These are phyloP conservation scores for Luscinia megarhynchos DNA, from an alignment of 2,797 vertebrate species.

Conservation along the genomic window DNA sequence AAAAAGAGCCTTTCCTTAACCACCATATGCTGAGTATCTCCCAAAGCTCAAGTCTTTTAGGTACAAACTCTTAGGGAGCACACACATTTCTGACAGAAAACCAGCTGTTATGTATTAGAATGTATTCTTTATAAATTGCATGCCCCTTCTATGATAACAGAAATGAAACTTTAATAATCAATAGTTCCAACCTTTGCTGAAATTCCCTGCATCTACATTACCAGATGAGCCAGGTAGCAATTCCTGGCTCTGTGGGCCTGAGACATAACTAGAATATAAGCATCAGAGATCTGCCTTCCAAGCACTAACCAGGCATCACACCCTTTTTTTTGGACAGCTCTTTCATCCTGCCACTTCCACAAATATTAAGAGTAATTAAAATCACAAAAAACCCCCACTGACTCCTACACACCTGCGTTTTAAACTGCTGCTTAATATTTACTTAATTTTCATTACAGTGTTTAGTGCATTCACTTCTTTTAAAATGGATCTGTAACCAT, in stretches of 20 bases:
- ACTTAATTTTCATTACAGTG: neutral
- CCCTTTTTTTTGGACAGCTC: neutral
- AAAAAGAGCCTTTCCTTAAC: conserved; percentile 32
- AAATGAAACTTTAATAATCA: neutral
- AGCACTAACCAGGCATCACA: neutral
- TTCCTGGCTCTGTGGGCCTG: neutral
- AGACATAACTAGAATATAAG: neutral
- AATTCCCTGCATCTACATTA: neutral
- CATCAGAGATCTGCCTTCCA: neutral
- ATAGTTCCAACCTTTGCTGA: neutral
- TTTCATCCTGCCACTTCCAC: neutral
- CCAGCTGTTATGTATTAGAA: conserved; percentile 13
- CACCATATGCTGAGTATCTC: conserved; percentile 28
- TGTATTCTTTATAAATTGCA: neutral
- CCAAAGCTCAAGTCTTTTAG: conserved; percentile 7
- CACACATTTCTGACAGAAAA: conserved; percentile 17
- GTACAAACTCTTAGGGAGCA: neutral
- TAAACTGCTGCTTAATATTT: conserved; percentile 9
- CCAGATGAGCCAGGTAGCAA: neutral
- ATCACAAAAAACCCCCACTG: neutral
- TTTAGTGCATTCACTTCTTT: neutral
- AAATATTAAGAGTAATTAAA: conserved; percentile 32
- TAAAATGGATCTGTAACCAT: conserved; percentile 44
- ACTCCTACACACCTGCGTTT: neutral
- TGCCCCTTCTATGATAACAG: neutral